Base-by-base conservation (phyloP, 2,888 invertebrate genomes). In the Tuberolachnus salignus region DNA sequence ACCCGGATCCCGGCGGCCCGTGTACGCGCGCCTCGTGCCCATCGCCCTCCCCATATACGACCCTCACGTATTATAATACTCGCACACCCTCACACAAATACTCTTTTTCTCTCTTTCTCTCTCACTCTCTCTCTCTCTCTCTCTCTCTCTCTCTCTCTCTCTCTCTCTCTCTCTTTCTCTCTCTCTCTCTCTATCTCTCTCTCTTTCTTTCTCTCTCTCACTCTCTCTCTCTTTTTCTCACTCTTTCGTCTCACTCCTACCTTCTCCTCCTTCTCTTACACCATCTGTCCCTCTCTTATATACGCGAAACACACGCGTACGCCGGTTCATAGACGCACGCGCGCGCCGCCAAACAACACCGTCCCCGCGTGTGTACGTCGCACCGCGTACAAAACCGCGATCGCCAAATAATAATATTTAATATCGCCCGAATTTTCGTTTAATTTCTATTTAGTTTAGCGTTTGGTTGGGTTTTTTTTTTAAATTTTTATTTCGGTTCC, bases 1-100 rank as follows among this genome's bases (percentile, higher is more conserved):
- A 78, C 78, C 78, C 78, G 78, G 67, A 69, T 59, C 59, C 69
- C 78, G 78, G 49, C 66, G 75, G 34, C 75, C 23, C 55, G 46
- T 46, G 74, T 42, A 57, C 59, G 59, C 67, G 66, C 71, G 66
- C 57, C 66, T 57, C 26, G 75, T 66, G 75, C 57, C 78, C 78
- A 67, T 59, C 6, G 67, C 57, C 59, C 67, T 67, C 34, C 55
- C 57, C 75, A 59, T 21, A 59, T 21, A 63, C 49, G 44, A 57
- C 64, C 55, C 34, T 9, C 74, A 57, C 46, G 46, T 66, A 55
- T 66, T 23, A 51, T 3, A 42, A 21, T 34, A 11, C 23, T 42
- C 61, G 34, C 51, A 21, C 44, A 23, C 8, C 21, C 34, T 4
- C 53, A 34, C 49, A 14, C n/a, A 11, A 4, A 23, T n/a, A 59